Conservation (phyloP, 2,113 vertebrate species). For the Blennius ocellaris region DNA sequence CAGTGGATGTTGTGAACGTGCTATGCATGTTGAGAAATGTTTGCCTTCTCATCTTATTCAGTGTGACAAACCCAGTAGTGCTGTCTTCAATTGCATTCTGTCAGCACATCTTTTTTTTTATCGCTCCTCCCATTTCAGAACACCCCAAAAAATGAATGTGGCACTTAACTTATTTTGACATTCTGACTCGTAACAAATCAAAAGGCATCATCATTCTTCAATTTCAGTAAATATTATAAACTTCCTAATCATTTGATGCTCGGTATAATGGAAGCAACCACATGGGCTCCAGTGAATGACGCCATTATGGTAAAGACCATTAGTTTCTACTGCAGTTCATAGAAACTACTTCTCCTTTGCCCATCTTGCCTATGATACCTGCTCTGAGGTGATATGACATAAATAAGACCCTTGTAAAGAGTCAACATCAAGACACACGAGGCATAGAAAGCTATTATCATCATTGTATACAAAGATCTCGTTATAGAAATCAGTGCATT, state of each 20-base stretch:
- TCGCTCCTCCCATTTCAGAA: conserved; percentile 25
- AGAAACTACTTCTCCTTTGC: conserved; percentile 37
- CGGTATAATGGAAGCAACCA: conserved; percentile 32
- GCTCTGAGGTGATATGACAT: conserved; percentile 38
- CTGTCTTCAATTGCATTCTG: conserved; percentile 18
- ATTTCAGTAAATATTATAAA: conserved; percentile 36
- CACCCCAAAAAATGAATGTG: conserved; percentile 16
- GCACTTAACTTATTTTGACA: conserved; percentile 24
- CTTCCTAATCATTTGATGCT: conserved; percentile 42
- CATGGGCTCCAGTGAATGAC: conserved; percentile 49
- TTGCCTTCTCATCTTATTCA: conserved; percentile 22
- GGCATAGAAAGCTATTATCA: not conserved
- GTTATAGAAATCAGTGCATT: not conserved
- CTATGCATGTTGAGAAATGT: conserved; percentile 25
- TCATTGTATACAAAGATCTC: conserved; percentile 4
- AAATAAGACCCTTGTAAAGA: conserved; percentile 42
- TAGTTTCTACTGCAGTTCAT: conserved; percentile 36
- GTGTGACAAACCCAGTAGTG: conserved; percentile 17
- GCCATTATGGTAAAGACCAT: conserved; percentile 56
- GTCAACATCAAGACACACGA: not conserved
- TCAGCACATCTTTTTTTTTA: conserved; percentile 30
- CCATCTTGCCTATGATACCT: conserved; percentile 27
- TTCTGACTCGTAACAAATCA: conserved; percentile 20
- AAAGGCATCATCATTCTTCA: conserved; percentile 30
- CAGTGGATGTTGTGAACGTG: conserved; percentile 6